phyloP scores from a whole-genome alignment of 1,140 invertebrate genomes.

The Bombus vancouverensis region DNA sequence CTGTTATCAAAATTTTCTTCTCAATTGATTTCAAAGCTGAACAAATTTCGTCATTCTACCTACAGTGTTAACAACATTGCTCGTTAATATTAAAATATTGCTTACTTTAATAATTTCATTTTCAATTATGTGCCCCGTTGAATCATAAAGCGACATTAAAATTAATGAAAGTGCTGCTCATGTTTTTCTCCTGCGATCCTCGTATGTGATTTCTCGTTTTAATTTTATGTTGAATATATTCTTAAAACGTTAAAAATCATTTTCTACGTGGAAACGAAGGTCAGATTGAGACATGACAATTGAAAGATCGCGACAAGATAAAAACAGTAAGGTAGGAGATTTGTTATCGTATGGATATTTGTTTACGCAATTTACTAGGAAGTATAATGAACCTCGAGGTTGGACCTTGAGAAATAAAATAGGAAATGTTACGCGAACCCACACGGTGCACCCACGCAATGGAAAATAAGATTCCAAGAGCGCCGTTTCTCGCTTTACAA shows the following conservation, averaged over 20 bases:
- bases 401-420: conserved; percentile 17
- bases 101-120: too few relatives aligned
- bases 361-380: not conserved
- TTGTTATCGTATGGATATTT: not conserved
- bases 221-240: too few relatives aligned
- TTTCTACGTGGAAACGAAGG: not conserved
- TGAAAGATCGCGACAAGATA: not conserved
- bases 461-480: conserved; percentile 49
- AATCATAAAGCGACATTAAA: too few relatives aligned
- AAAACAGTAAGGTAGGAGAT: not conserved
- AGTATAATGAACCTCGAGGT: conserved; percentile 49
- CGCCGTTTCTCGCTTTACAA: conserved; percentile 16
- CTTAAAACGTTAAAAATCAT: not conserved
- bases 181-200: too few relatives aligned
- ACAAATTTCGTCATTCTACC: too few relatives aligned
- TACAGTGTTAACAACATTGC: too few relatives aligned
- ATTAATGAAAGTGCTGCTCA: too few relatives aligned
- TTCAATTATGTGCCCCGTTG: too few relatives aligned
- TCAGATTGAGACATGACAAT: not conserved
- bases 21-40: too few relatives aligned
- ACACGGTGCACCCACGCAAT: conserved; percentile 59
- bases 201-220: too few relatives aligned
- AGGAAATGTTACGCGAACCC: conserved; percentile 23
- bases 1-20: too few relatives aligned
- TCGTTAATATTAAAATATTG: too few relatives aligned